Percentiles rank a stretch among this genome's conserved stretches.
These are phyloP conservation scores for Apocheima hispidaria DNA, from an alignment of 2,888 invertebrate genomes.

Conservation along the genomic window DNA sequence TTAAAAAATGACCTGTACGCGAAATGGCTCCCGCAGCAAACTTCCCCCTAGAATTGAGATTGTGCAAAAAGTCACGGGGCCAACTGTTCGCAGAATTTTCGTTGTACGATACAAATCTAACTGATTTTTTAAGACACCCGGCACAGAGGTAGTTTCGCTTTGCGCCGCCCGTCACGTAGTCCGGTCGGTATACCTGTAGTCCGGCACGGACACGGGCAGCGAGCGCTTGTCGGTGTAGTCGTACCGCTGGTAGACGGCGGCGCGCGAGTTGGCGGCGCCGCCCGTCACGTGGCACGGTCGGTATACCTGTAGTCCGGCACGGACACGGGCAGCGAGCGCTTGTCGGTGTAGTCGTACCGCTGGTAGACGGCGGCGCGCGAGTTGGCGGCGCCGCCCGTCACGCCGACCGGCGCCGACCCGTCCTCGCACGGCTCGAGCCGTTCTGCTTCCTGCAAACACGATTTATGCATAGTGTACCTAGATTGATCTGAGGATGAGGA, in stretches of 20 bases:
- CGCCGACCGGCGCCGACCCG: conserved; percentile 75
- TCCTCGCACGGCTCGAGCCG: conserved; percentile 94
- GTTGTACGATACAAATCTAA: too few species aligned
- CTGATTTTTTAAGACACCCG: too few species aligned
- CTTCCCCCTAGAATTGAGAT: too few species aligned
- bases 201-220: conserved; percentile 95
- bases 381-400: conserved; percentile 80
- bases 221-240: conserved; percentile 98
- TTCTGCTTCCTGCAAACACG: conserved; percentile 89
- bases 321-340: conserved; percentile 94
- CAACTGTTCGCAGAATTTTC: too few species aligned
- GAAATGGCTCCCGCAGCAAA: too few species aligned
- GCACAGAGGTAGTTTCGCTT: too few species aligned
- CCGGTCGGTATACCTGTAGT: conserved; percentile 93
- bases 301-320: conserved; percentile 94
- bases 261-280: conserved; percentile 79
- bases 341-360: conserved; percentile 97
- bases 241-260: conserved; percentile 87
- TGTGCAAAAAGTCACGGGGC: too few species aligned
- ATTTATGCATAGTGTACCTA: too few species aligned
- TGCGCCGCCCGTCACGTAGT: too few species aligned
- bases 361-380: conserved; percentile 78
- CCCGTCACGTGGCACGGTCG: conserved; percentile 77
- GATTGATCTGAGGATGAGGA: too few species aligned
- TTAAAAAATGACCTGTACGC: too few species aligned